Conservation (phyloP, 2,113 vertebrate genomes). For the Leucosticte australis region DNA sequence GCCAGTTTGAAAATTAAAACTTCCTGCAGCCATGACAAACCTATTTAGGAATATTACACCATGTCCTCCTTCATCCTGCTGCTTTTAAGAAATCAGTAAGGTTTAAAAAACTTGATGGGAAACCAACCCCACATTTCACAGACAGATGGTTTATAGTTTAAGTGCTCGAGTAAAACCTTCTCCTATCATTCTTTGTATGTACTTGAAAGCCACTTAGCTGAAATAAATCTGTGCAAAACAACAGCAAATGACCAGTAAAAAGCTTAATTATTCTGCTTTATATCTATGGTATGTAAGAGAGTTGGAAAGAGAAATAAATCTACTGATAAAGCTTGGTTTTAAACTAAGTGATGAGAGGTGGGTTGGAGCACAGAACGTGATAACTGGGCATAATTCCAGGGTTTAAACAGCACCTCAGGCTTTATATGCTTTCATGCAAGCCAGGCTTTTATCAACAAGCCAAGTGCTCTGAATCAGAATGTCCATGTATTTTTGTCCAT, state of each 20-base stretch:
- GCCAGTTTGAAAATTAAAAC: neutral
- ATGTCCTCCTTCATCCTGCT: neutral
- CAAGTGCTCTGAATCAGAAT: neutral
- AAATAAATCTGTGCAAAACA: slow-evolving; percentile 39
- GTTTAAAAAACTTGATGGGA: neutral
- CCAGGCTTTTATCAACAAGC: neutral
- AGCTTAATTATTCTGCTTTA: slow-evolving; percentile 41
- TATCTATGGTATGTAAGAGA: neutral
- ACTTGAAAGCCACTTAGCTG: slow-evolving; percentile 23
- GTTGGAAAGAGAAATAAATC: neutral
- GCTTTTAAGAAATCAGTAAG: slow-evolving; percentile 8
- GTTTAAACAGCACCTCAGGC: neutral
- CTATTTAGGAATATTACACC: neutral
- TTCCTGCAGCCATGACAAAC: neutral
- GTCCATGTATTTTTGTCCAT: neutral
- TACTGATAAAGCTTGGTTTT: neutral
- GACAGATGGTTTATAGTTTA: slow-evolving; percentile 7
- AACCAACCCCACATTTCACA: neutral
- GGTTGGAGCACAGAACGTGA: neutral
- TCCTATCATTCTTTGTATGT: slow-evolving; percentile 10
- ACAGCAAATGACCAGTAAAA: slow-evolving; percentile 42
- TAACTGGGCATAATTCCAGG: neutral
- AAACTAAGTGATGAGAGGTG: neutral
- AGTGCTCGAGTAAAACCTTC: neutral
- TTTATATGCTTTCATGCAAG: neutral